Base-by-base conservation (phyloP, 2,797 vertebrate species). In the Moxostoma hubbsi region DNA sequence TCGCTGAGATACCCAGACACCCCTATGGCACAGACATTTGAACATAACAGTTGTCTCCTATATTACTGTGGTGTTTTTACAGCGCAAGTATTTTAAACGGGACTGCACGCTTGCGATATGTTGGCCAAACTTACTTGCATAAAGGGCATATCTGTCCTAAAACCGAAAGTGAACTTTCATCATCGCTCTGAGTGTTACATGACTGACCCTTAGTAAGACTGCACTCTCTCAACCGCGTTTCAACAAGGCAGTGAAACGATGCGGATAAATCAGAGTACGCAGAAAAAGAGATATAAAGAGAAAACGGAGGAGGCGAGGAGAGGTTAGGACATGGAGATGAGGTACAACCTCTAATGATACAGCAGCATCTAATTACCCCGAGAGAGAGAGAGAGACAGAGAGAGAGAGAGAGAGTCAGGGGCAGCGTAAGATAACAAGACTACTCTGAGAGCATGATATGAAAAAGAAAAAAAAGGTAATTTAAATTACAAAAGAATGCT, bases 401-500 rank as follows among this genome's bases (percentile, higher is more conserved):
- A 58, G 15, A 16, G 15, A 7, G n/a, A 16, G 7, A 18, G 7
- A 9, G 57, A 18, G 15, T 5, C 5, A 18, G 57, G 15, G 61
- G 61, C 18, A 53, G 54, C 8, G 51, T 18, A 74, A 64, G 79
- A 75, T 68, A 73, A 77, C 50, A 73, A 51, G 79, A 77, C 62
- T 75, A 36, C 12, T 62, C 87, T 86, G 80, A 90, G 88, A 75
- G 80, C 86, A 82, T 59, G 85, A 88, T 62, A 67, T 85, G 84
- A 88, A 86, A 87, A 85, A 82, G 73, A 69, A 80, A 70, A 89
- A 89, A 89, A 90, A 91, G 86, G 92, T 93, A 89, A 94, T 94
- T 94, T 94, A 94, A 95, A 95, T 94, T 93, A 94, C 94, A 94
- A 95, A 95, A 94, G 93, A 93, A 94, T 90, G 89, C 87, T 79